A percentile compares a stretch with the other conserved stretches of the same genome.
Conservation (phyloP, 2,888 invertebrate species). For the Harpagoxenus sublaevis region DNA sequence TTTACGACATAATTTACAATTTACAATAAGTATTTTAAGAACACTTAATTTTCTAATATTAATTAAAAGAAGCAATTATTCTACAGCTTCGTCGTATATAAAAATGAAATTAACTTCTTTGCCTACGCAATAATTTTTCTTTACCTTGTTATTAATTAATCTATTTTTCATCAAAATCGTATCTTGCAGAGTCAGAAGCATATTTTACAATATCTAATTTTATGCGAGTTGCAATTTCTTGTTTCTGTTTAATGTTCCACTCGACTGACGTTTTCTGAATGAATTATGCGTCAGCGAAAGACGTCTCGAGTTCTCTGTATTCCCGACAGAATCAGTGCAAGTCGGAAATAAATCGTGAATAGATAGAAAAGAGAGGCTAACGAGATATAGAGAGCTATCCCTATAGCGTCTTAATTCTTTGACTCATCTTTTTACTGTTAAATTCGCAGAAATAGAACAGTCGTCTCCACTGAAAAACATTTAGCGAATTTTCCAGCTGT, state of each 20-base stretch:
- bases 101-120: not conserved
- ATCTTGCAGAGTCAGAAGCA: not conserved
- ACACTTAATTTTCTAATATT: not conserved
- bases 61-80: not conserved
- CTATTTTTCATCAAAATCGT: not conserved
- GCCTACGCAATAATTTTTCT: not conserved
- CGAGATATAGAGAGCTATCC: not conserved
- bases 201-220: not conserved
- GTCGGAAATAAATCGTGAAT: slow-evolving; percentile 12
- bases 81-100: not conserved
- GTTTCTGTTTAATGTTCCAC: not conserved
- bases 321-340: not conserved
- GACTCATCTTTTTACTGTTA: not conserved
- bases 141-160: not conserved
- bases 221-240: slow-evolving; percentile 6
- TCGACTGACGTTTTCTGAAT: not conserved
- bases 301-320: not conserved
- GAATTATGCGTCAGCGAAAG: slow-evolving; percentile 6
- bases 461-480: not conserved
- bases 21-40: not conserved
- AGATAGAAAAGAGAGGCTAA: not conserved
- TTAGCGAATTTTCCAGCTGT: not conserved
- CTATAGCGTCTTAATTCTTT: not conserved
- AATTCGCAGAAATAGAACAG: not conserved
- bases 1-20: not conserved